A percentile compares a stretch with the other conserved stretches of the same genome.
phyloP scores from a whole-genome alignment of 37 sponge, comb jelly and placozoan genomes.

The Agelas oroides region DNA sequence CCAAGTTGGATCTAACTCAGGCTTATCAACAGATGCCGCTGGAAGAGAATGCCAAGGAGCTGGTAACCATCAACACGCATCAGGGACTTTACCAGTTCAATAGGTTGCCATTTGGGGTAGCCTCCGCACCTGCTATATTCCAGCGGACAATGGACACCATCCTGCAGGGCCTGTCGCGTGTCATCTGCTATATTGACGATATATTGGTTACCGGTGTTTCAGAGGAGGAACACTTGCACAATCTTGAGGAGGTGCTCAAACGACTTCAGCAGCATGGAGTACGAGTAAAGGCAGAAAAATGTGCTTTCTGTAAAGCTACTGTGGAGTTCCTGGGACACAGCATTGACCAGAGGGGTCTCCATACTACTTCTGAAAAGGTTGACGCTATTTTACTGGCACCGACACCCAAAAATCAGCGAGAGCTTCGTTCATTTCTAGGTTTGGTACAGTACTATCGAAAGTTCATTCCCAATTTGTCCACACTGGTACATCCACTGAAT shows the following conservation, averaged over 20 bases:
- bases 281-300: slow-evolving; percentile 41
- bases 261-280: slow-evolving; percentile 8
- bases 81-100: slow-evolving; percentile 38
- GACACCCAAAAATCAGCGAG: too few species aligned
- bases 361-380: slow-evolving; percentile 20
- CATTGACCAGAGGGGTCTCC: slow-evolving; percentile 25
- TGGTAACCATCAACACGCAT: slow-evolving; percentile 59
- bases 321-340: too few species aligned
- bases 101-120: slow-evolving; percentile 40
- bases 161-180: background rate
- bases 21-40: slow-evolving; percentile 54
- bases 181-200: slow-evolving; percentile 45
- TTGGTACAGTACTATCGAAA: too few species aligned
- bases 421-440: slow-evolving; percentile 39
- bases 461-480: too few species aligned
- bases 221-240: slow-evolving; percentile 34
- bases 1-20: slow-evolving; percentile 50
- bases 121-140: slow-evolving; percentile 35
- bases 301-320: too few species aligned
- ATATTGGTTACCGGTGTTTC: slow-evolving; percentile 39
- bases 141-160: slow-evolving; percentile 26
- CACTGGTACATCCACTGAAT: slow-evolving; percentile 30
- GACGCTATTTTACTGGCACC: too few species aligned
- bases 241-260: slow-evolving; percentile 27
- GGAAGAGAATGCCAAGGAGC: slow-evolving; percentile 18